Conservation (phyloP, 2,113 vertebrate species). For the Girardinichthys multiradiatus region DNA sequence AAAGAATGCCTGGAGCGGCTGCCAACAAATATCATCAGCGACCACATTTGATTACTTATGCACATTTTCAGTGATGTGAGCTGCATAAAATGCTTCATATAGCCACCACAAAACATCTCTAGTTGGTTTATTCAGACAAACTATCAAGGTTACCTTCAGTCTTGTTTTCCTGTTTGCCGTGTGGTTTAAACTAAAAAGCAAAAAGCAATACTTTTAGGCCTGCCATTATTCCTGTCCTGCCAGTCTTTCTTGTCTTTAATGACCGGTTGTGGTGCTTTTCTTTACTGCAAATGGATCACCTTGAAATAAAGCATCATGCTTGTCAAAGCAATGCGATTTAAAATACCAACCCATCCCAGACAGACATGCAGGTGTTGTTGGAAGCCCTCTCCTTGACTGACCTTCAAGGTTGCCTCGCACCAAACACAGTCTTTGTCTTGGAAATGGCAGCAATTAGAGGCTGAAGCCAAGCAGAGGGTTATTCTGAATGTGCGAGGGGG, state of each 20-base stretch:
- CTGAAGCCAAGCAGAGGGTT: conserved; percentile 61
- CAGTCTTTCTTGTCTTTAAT: conserved; percentile 43
- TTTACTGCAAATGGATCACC: conserved; percentile 49
- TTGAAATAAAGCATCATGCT: conserved; percentile 65
- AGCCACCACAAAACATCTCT: neutral
- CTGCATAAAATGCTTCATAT: neutral
- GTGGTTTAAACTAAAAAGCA: neutral
- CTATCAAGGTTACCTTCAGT: neutral
- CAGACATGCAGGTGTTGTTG: conserved; percentile 63
- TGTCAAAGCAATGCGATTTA: conserved; percentile 57
- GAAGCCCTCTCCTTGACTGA: conserved; percentile 70
- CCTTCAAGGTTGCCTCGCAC: conserved; percentile 67
- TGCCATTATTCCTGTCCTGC: conserved; percentile 24
- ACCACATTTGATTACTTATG: neutral
- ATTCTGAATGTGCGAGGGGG: conserved; percentile 65
- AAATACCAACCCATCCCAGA: conserved; percentile 38
- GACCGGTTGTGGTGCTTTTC: conserved; percentile 51
- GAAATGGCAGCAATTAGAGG: conserved; percentile 78
- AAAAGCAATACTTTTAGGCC: conserved; percentile 37
- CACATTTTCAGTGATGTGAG: neutral
- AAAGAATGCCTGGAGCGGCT: neutral
- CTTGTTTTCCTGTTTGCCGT: neutral
- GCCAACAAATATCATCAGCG: neutral
- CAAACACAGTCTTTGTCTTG: conserved; percentile 66
- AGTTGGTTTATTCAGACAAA: neutral